phyloP scores from a whole-genome alignment of 2,797 vertebrate species.

The Sebastes itinus region DNA sequence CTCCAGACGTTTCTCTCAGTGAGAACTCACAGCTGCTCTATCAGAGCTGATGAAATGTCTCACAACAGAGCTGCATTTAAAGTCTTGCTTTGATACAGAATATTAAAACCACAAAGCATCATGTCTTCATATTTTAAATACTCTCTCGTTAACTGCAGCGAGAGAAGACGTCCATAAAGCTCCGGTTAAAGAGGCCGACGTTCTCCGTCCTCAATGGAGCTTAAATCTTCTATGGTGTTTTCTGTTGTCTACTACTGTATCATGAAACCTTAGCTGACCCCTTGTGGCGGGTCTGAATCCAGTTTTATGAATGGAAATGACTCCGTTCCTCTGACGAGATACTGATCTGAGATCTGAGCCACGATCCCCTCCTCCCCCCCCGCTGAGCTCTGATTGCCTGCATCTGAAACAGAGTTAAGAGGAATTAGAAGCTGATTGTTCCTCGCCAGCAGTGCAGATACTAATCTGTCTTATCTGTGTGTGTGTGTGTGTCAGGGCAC shows the following conservation, averaged over 20 bases:
- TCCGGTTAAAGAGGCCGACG: too few relatives aligned
- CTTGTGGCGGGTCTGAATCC: neutral
- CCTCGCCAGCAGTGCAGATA: conserved; percentile 16
- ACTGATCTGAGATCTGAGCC: conserved; percentile 23
- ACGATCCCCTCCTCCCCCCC: neutral
- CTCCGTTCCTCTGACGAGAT: conserved; percentile 1
- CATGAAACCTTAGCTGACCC: neutral
- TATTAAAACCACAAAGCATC: neutral
- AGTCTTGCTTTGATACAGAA: fast-evolving
- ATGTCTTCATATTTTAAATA: neutral
- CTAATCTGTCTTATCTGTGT: conserved; percentile 28
- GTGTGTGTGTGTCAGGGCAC: conserved; percentile 83
- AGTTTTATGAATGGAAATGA: conserved; percentile 18
- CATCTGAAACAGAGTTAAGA: conserved; percentile 1
- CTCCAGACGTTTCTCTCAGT: neutral
- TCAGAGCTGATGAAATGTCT: neutral
- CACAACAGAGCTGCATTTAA: neutral
- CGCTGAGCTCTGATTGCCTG: conserved; percentile 4
- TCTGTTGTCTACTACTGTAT: conserved; percentile 7
- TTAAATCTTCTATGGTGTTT: neutral
- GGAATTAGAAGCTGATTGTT: conserved; percentile 35
- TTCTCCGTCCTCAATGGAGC: too few relatives aligned
- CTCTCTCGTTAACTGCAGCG: fast-evolving
- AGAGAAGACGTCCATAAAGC: too few relatives aligned
- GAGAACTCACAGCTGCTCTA: too few relatives aligned